Percentiles rank a stretch among this genome's conserved stretches.
These are phyloP conservation scores for Dorcus hopei DNA, from an alignment of 2,888 invertebrate species.

Conservation along the genomic window DNA sequence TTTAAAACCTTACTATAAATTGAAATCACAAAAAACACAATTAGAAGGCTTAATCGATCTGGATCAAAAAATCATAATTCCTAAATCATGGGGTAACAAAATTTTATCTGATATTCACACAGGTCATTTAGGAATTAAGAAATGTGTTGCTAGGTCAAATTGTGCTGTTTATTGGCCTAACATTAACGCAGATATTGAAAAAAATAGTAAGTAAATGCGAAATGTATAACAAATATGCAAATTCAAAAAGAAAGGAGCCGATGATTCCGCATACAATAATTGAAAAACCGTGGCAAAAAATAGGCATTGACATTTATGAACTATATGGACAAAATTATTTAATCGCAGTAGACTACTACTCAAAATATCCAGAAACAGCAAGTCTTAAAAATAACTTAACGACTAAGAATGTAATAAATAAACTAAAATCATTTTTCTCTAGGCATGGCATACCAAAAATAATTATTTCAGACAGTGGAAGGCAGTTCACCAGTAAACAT, in stretches of 20 bases:
- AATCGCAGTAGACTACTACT: conserved; percentile 8
- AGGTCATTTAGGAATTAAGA: conserved; percentile 20
- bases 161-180: conserved; percentile 21
- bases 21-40: conserved; percentile 17
- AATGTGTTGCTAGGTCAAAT: conserved; percentile 18
- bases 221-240: background rate
- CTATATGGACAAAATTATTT: conserved; percentile 1
- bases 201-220: conserved; percentile 3
- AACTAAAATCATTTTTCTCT: conserved; percentile 11
- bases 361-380: conserved; percentile 5
- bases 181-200: conserved; percentile 17
- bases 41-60: conserved; percentile 20
- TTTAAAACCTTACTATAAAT: conserved; percentile 19
- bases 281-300: conserved; percentile 6
- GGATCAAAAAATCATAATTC: conserved; percentile 19
- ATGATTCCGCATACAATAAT: conserved; percentile 1
- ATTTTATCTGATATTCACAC: conserved; percentile 20
- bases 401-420: conserved; percentile 5
- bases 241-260: background rate
- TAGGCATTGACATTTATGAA: conserved; percentile 8
- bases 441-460: conserved; percentile 15
- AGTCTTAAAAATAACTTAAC: conserved; percentile 7
- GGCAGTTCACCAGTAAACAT: conserved; percentile 2
- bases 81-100: conserved; percentile 13
- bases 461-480: no score